These are phyloP conservation scores for Leptopilina clavipes DNA, from an alignment of 1,140 invertebrate species.

Conservation along the genomic window DNA sequence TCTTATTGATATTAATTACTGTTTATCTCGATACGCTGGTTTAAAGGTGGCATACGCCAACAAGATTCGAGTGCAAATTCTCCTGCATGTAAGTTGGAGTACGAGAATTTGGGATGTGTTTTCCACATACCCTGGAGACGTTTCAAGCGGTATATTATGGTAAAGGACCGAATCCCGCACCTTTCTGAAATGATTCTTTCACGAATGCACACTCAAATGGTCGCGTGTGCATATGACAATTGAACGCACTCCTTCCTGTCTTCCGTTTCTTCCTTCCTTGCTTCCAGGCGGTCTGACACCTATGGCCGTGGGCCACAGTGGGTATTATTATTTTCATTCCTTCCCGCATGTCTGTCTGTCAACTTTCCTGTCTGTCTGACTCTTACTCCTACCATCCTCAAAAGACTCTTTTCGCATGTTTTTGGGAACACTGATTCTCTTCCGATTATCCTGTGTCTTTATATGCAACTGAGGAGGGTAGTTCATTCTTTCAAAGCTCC, in stretches of 20 bases:
- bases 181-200: conserved; percentile 61
- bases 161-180: conserved; percentile 62
- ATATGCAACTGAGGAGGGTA: conserved; percentile 18
- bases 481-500: conserved; percentile 2
- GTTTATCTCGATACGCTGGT: too few relatives aligned
- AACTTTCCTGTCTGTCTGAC: conserved; percentile 55
- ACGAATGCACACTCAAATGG: conserved; percentile 46
- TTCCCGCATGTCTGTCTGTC: conserved; percentile 64
- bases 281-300: conserved; percentile 61
- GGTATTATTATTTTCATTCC: conserved; percentile 71
- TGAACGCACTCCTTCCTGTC: conserved; percentile 60
- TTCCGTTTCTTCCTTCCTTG: conserved; percentile 57
- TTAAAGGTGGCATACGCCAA: too few relatives aligned
- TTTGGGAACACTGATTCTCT: conserved; percentile 46
- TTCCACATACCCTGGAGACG: conserved; percentile 68
- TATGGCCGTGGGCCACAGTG: conserved; percentile 66
- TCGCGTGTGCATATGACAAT: conserved; percentile 59
- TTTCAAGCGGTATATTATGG: conserved; percentile 57
- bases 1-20: too few relatives aligned
- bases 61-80: too few relatives aligned
- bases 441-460: conserved; percentile 24
- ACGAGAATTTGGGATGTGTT: conserved; percentile 62
- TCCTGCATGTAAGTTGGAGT: conserved; percentile 27
- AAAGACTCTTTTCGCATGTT: conserved; percentile 63
- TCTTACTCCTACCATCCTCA: conserved; percentile 45